phyloP scores from a whole-genome alignment of 2,888 invertebrate genomes.

The Cotesia congregata region DNA sequence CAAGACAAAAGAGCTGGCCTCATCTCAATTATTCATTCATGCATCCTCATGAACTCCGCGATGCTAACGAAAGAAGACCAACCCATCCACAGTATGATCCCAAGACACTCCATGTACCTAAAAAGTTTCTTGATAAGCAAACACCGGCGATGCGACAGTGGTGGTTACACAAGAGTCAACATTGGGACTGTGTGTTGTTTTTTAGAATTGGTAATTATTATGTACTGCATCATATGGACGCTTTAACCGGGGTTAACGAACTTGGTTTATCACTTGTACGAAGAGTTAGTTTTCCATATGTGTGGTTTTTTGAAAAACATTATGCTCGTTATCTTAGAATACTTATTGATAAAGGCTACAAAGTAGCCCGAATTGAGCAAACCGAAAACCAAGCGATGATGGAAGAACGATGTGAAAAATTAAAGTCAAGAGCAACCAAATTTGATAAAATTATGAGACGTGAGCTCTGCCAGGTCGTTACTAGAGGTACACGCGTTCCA shows the following conservation, averaged over 20 bases:
- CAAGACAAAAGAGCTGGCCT: conserved; percentile 76
- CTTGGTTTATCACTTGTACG: conserved; percentile 95
- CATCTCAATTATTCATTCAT: conserved; percentile 85
- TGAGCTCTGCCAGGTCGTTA: conserved; percentile 94
- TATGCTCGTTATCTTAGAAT: conserved; percentile 91
- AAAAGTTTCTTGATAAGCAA: conserved; percentile 80
- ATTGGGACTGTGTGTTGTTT: conserved; percentile 94
- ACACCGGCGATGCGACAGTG: conserved; percentile 96
- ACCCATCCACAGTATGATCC: conserved; percentile 91
- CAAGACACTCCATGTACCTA: conserved; percentile 87
- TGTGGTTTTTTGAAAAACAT: conserved; percentile 97
- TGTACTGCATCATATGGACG: conserved; percentile 99
- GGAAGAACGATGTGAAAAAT: conserved; percentile 81
- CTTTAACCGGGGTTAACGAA: conserved; percentile 91
- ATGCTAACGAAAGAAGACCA: conserved; percentile 77
- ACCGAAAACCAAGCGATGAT: conserved; percentile 98
- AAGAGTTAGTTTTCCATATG: conserved; percentile 93
- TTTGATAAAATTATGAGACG: conserved; percentile 92
- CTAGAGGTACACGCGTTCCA: conserved; percentile 87
- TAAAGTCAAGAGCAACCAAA: conserved; percentile 78
- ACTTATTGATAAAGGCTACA: conserved; percentile 91
- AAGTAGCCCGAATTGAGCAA: conserved; percentile 95
- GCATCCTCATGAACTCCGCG: conserved; percentile 84
- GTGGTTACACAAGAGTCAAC: conserved; percentile 93
- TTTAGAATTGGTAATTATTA: conserved; percentile 99